Evolutionary conservation across 2,113 vertebrate species (phyloP).

Genomic region (Limanda limanda): DNA sequence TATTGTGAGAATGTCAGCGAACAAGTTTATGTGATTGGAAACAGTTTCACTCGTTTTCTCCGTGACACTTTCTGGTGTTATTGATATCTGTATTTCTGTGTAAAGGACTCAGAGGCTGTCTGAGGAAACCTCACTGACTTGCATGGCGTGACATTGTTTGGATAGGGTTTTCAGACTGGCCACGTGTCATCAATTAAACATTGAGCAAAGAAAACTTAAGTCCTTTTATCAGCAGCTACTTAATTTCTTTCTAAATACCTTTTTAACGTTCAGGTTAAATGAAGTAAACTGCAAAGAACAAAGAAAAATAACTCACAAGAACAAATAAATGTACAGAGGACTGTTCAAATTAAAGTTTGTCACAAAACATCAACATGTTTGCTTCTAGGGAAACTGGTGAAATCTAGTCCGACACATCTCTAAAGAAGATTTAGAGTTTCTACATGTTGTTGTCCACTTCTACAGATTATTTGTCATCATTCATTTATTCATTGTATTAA

Average conservation of each 20-base stretch:
- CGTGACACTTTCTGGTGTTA: constrained; percentile 33
- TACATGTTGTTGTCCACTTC: constrained; percentile 10
- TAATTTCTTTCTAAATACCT: constrained; percentile 5
- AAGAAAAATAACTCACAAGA: constrained; percentile 15
- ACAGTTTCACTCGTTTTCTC: constrained; percentile 47
- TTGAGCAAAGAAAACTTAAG: constrained; percentile 14
- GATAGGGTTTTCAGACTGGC: not conserved
- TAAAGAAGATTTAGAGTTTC: constrained; percentile 11
- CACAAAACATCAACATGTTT: not conserved
- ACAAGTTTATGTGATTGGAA: constrained; percentile 35
- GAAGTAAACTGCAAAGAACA: constrained; percentile 5
- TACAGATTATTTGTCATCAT: constrained; percentile 28
- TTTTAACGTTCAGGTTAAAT: constrained; percentile 11
- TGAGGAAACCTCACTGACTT: constrained; percentile 24
- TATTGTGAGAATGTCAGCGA: constrained; percentile 32
- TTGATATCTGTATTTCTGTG: constrained; percentile 45
- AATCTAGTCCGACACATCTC: not conserved
- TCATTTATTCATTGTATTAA: constrained; percentile 52
- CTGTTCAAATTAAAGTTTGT: constrained; percentile 1
- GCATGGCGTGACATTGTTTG: constrained; percentile 3
- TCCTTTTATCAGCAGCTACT: constrained; percentile 17
- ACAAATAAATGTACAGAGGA: constrained; percentile 21
- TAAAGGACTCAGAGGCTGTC: constrained; percentile 16
- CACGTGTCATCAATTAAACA: not conserved
- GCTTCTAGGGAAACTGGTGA: not conserved